These are phyloP conservation scores for Anagyrus pseudococci DNA, from an alignment of 2,888 invertebrate genomes.

Conservation along the genomic window DNA sequence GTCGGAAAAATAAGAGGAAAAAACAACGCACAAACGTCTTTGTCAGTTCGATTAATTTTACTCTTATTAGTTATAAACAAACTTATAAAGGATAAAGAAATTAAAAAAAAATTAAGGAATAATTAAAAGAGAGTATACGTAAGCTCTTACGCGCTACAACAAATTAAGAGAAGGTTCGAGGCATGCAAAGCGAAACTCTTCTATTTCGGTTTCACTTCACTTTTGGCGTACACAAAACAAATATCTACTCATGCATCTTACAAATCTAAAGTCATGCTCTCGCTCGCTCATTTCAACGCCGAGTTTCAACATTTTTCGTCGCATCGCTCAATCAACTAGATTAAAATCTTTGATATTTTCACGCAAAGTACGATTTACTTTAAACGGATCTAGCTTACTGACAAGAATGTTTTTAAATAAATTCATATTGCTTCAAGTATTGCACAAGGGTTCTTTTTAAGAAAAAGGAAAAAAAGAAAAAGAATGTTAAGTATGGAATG, in stretches of 20 bases:
- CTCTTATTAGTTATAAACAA: too few species aligned
- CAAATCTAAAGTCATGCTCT: conserved; percentile 27
- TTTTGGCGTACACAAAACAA: conserved; percentile 10
- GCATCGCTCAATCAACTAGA: neutral
- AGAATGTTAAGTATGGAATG: too few species aligned
- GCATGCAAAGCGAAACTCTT: conserved; percentile 18
- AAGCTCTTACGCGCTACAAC: neutral
- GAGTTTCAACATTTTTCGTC: neutral
- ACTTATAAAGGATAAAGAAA: neutral
- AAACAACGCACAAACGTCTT: too few species aligned
- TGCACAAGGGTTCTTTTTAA: too few species aligned
- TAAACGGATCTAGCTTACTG: conserved; percentile 9
- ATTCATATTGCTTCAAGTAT: too few species aligned
- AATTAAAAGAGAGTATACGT: conserved; percentile 8
- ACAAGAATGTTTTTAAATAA: neutral
- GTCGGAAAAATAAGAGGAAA: neutral
- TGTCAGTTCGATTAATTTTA: too few species aligned
- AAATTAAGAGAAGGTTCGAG: conserved; percentile 6
- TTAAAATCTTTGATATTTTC: conserved; percentile 9
- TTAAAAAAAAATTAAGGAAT: neutral
- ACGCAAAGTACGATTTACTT: neutral
- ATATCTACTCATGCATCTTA: conserved; percentile 37
- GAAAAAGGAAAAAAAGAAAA: too few species aligned
- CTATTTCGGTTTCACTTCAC: conserved; percentile 18
- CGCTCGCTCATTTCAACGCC: conserved; percentile 9